A percentile compares a stretch with the other conserved stretches of the same genome.
Conservation (phyloP, 92 coral and sea anemone species). For the Parazoanthus darwini region DNA sequence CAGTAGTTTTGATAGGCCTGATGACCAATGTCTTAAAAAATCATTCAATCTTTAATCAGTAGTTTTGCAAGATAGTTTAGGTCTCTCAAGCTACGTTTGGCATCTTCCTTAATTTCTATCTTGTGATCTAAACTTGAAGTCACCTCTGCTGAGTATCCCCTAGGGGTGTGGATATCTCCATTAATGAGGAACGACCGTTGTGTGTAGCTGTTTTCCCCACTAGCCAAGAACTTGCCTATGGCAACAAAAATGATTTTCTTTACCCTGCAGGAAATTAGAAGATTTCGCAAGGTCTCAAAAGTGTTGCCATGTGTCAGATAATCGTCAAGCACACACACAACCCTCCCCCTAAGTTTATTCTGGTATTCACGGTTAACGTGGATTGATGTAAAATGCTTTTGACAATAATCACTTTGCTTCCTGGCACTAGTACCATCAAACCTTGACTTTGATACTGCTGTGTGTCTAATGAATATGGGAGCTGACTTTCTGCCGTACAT, state of each 20-base stretch:
- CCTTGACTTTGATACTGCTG: slow-evolving; percentile 26
- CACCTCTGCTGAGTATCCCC: slow-evolving; percentile 21
- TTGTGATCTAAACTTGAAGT: not conserved
- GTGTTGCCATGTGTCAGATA: slow-evolving; percentile 37
- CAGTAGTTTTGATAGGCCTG: slow-evolving; percentile 17
- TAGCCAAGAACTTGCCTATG: slow-evolving; percentile 38
- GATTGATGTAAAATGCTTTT: slow-evolving; percentile 51
- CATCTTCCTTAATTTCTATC: not conserved
- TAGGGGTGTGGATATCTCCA: slow-evolving; percentile 31
- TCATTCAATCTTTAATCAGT: not conserved
- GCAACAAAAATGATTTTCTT: slow-evolving; percentile 54
- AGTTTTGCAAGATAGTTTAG: slow-evolving; percentile 30
- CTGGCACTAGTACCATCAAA: not conserved
- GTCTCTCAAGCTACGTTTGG: slow-evolving; percentile 42
- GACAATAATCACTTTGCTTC: slow-evolving; percentile 17
- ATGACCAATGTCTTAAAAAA: too few species aligned
- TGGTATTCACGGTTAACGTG: slow-evolving; percentile 23
- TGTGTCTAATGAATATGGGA: slow-evolving; percentile 49
- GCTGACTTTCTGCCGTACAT: slow-evolving; percentile 46
- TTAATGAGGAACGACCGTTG: slow-evolving; percentile 15
- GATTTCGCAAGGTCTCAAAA: slow-evolving; percentile 48
- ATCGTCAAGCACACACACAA: slow-evolving; percentile 58
- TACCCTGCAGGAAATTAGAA: slow-evolving; percentile 44
- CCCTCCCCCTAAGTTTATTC: slow-evolving; percentile 48
- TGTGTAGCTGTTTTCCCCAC: not conserved